Percentiles rank a stretch among this genome's conserved stretches.
Evolutionary conservation across 1,140 invertebrate genomes (phyloP).

Genomic region (Euglossa dilemma): DNA sequence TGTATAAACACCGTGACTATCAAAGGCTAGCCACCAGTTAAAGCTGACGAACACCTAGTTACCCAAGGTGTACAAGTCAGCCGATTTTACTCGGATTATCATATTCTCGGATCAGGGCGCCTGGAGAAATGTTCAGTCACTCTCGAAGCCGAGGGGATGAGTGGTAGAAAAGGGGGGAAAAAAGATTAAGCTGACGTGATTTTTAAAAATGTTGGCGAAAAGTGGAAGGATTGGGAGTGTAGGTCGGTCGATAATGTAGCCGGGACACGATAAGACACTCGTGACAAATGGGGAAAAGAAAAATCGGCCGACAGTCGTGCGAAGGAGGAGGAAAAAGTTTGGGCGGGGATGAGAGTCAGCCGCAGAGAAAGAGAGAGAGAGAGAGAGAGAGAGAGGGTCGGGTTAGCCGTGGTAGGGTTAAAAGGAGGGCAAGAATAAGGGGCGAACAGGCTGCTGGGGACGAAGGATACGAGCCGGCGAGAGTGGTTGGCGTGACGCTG

Average conservation of each 20-base stretch:
- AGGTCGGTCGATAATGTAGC: constrained; percentile 64
- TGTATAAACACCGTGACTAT: too few species aligned
- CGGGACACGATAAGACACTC: constrained; percentile 59
- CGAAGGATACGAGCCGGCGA: constrained; percentile 8
- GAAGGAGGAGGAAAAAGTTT: constrained; percentile 7
- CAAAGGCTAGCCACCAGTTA: background rate
- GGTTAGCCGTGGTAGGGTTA: background rate
- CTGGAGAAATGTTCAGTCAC: background rate
- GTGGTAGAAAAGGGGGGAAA: background rate
- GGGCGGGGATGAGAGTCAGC: constrained; percentile 19
- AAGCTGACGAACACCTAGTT: background rate
- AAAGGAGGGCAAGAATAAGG: constrained; percentile 25
- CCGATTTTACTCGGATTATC: background rate
- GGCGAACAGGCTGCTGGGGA: constrained; percentile 27
- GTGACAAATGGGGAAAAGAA: constrained; percentile 65
- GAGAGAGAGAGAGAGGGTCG: too few species aligned
- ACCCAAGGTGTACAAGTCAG: background rate
- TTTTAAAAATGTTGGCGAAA: constrained; percentile 2
- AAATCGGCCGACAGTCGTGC: constrained; percentile 14
- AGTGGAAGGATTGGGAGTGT: constrained; percentile 13
- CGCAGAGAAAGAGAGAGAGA: too few species aligned
- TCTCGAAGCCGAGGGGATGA: background rate
- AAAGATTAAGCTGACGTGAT: background rate
- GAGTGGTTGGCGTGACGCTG: constrained; percentile 60
- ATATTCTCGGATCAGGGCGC: background rate